Evolutionary conservation across 2,888 invertebrate species (phyloP).

Genomic region (Linyphia triangularis): DNA sequence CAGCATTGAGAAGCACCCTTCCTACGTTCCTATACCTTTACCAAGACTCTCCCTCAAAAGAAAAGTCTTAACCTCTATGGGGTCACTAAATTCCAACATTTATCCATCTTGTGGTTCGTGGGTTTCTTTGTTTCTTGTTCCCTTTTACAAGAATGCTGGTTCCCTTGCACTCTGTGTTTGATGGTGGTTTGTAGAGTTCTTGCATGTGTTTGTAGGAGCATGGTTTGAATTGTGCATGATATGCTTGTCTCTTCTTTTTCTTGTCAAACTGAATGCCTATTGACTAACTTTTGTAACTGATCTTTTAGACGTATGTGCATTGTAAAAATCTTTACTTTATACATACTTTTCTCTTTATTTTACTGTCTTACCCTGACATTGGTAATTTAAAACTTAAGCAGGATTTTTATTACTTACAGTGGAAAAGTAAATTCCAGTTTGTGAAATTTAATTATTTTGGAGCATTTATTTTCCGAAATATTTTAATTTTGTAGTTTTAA

Average conservation of each 20-base stretch:
- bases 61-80: slow-evolving; percentile 62
- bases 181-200: background rate
- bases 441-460: too few relatives aligned
- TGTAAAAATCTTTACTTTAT: background rate
- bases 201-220: background rate
- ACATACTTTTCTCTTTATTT: background rate
- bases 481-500: background rate
- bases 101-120: slow-evolving; percentile 73
- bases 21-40: slow-evolving; percentile 52
- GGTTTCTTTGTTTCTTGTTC: slow-evolving; percentile 22
- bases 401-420: too few relatives aligned
- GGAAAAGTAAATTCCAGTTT: too few relatives aligned
- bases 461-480: too few relatives aligned
- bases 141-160: background rate
- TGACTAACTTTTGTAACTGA: too few relatives aligned
- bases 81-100: slow-evolving; percentile 61
- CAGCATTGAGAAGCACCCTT: slow-evolving; percentile 19
- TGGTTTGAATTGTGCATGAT: background rate
- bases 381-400: too few relatives aligned
- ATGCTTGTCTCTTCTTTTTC: background rate
- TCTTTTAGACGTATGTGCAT: too few relatives aligned
- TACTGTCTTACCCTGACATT: too few relatives aligned
- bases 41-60: slow-evolving; percentile 68
- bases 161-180: too few relatives aligned
- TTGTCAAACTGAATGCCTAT: background rate